These are phyloP conservation scores for Sylvilagus floridanus DNA, from an alignment of 2,797 vertebrate genomes.

Conservation along the genomic window DNA sequence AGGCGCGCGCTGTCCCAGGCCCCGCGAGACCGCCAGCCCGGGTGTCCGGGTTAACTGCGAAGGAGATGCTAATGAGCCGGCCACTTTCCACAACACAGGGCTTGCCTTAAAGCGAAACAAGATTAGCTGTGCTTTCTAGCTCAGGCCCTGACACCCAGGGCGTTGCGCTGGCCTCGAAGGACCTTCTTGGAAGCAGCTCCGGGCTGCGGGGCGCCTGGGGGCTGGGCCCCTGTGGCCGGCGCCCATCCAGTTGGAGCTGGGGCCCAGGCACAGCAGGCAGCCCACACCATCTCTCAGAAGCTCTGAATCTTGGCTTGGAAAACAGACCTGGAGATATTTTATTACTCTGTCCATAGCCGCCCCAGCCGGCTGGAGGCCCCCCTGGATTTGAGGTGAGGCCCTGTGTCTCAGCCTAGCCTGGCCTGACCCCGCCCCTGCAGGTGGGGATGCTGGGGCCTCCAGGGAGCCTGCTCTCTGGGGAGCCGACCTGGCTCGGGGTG, in stretches of 20 bases:
- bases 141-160: background rate
- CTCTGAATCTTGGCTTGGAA: background rate
- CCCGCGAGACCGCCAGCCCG: constrained; percentile 2
- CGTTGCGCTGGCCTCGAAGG: constrained; percentile 11
- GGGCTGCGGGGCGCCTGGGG: background rate
- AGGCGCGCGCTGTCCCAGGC: constrained; percentile 65
- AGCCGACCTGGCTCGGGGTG: background rate
- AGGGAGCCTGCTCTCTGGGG: background rate
- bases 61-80: background rate
- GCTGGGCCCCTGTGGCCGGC: background rate
- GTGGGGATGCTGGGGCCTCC: background rate
- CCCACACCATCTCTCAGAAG: too few relatives aligned
- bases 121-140: constrained; percentile 50
- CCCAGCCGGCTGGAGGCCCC: too few relatives aligned
- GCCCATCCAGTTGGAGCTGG: background rate
- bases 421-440: background rate
- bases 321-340: background rate
- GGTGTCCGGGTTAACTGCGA: constrained; percentile 53
- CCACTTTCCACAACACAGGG: background rate
- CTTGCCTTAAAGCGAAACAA: constrained; percentile 19
- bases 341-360: too few relatives aligned
- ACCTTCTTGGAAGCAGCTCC: background rate
- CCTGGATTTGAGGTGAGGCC: too few relatives aligned
- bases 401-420: too few relatives aligned
- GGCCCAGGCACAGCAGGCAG: background rate